Base-by-base conservation (phyloP, 2,797 vertebrate species). In the Tenualosa thibaudeaui region DNA sequence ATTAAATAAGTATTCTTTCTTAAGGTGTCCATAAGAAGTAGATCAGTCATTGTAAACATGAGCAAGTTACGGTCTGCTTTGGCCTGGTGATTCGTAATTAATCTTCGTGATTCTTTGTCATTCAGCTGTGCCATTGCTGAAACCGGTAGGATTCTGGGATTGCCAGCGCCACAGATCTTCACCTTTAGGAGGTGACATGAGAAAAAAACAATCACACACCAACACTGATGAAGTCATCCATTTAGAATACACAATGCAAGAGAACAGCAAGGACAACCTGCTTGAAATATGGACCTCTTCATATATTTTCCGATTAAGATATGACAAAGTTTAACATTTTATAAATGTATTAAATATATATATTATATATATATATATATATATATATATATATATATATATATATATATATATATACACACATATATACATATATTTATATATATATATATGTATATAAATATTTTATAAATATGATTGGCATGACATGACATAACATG, bases 131-230 rank as follows among this genome's bases (percentile, higher is more conserved):
- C 90, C 89, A 0, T 90, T 92, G 86, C 94, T 92, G 91, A 98
- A 99, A 81, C 98, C 98, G 0, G 90, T 94, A 75, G 98, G 98
- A 87, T 99, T 99, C 92, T 94, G 95, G 88, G 96, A 96, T 93
- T 99, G 98, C 98, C 98, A 99, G 81, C 97, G 95, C 98, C 98
- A 99, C 54, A 99, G 91, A 89, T 99, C 98, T 90, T 97, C 96
- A 89, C 98, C 98, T 99, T 53, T 62, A 65, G 12, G 82, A 86
- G 86, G 75, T 71, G 82, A 58, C 40, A 86, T 51, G 68, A 83
- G 1, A 65, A 40, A n/a, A 22, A 46, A 26, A 2, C 31, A 43
- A 75, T 43, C 15, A 78, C 65, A 50, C 12, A 51, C 22, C 13
- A 26, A 6, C 24, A 58, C 56, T 58, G 5, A 58, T n/a, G 7